Conservation (phyloP, 2,797 vertebrate genomes). For the Microcaecilia unicolor region DNA sequence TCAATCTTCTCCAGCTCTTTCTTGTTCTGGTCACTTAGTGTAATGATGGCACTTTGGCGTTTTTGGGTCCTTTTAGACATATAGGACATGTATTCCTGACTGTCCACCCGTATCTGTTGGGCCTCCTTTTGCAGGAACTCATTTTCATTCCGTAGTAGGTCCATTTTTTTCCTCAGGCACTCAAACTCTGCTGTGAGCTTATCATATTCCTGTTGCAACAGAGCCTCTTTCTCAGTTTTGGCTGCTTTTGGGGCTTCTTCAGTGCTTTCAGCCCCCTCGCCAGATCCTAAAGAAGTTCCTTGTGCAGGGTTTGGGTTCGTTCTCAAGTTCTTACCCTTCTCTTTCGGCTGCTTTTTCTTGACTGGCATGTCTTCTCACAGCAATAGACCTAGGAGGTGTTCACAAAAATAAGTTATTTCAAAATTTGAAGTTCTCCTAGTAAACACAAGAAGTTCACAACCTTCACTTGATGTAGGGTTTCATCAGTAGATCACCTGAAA, state of each 20-base stretch:
- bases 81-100: slow-evolving; percentile 29
- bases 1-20: slow-evolving; percentile 17
- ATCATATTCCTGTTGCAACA: not conserved
- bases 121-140: slow-evolving; percentile 17
- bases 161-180: not conserved
- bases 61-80: slow-evolving; percentile 30
- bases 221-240: not conserved
- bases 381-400: too few relatives aligned
- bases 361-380: too few relatives aligned
- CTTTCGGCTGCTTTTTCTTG: not conserved
- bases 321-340: too few relatives aligned
- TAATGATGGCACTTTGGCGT: slow-evolving; percentile 11
- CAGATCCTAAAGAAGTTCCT: too few relatives aligned
- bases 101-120: slow-evolving; percentile 10
- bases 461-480: too few relatives aligned
- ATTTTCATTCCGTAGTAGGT: slow-evolving; percentile 6
- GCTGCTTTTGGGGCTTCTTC: not conserved
- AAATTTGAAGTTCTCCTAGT: too few relatives aligned
- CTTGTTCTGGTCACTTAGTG: slow-evolving; percentile 29
- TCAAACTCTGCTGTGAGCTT: slow-evolving; percentile 5
- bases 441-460: too few relatives aligned
- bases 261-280: not conserved
- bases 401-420: too few relatives aligned
- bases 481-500: too few relatives aligned
- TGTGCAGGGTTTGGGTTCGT: too few relatives aligned